Evolutionary conservation across 2,113 vertebrate species (phyloP), one percentile per base, ranked within the genome.

Genomic region (Dolichotis patagonum): DNA sequence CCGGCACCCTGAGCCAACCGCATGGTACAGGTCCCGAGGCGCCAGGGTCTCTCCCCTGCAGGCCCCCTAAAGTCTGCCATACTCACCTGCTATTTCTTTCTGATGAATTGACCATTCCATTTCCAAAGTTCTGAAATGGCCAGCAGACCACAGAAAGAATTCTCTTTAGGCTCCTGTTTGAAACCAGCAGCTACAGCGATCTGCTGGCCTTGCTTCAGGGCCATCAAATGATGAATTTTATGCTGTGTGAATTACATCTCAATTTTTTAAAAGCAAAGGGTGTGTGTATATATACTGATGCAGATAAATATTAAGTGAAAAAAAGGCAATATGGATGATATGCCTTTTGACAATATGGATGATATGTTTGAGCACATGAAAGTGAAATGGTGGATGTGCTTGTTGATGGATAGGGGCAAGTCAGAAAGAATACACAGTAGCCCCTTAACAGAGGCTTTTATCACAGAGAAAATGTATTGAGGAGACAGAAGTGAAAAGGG

Each of bases 161-260:
- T n/a, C n/a, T n/a, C n/a, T n/a, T n/a, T n/a, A n/a, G n/a, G n/a
- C n/a, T n/a, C n/a, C n/a, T n/a, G n/a, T n/a, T n/a, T n/a, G n/a
- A n/a, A n/a, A n/a, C n/a, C n/a, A n/a, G n/a, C n/a, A n/a, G n/a
- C n/a, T n/a, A n/a, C n/a, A n/a, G n/a, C n/a, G n/a, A n/a, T n/a
- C n/a, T n/a, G n/a, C n/a, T n/a, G n/a, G n/a, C n/a, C n/a, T n/a
- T n/a, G n/a, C n/a, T n/a, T n/a, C n/a, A n/a, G n/a, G n/a, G n/a
- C n/a, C n/a, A n/a, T 94, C 28, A 56, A 90, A 87, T 78, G 3
- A 46, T 77, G 52, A 32, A 83, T 67, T 92, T 96, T 62, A 87
- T 83, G 75, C 63, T 91, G 65, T 67, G 19, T 65, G 38, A 86
- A 65, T 93, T 83, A 67, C n/a, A 87, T 58, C 43, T 85, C 19